Base-by-base conservation (phyloP, 2,888 invertebrate species). In the Ligdia adustata region DNA sequence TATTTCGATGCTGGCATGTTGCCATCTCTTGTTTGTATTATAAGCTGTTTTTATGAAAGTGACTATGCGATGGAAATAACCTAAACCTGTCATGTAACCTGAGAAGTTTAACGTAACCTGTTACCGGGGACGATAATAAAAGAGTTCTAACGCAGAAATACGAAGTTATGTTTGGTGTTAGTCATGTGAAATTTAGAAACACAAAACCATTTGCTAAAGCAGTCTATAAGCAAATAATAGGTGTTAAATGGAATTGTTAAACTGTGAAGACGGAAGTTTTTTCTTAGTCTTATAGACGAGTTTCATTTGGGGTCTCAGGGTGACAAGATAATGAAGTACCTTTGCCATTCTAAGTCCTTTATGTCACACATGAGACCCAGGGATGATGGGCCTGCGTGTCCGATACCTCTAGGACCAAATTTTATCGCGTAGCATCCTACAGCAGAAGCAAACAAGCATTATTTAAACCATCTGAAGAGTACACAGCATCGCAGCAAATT, bases 381-480 rank as follows among this genome's bases (percentile, higher is more conserved):
- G 84, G 94, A 94, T 70, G 93, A 93, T 82, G 97, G 96, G 80
- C 97, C 96, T 72, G 97, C 96, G 90, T 96, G 97, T 79, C 97
- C 98, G 91, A 97, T 94, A 81, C 97, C 97, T 91, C 97, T 95
- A 71, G 97, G 97, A 71, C 98, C 98, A 92, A 95, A 98, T 92
- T 95, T 96, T 91, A 97, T 96, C 82, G 97, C 97, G 93, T 98
- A 98, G 93, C 98, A 98, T 91, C 96, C 96, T 96, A 87, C 78
- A 84, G 85, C 84, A 83, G 79, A 86, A 85, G 85, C 84, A 86
- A 79, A 81, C 63, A 79, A 84, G 82, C 82, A 71, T 80, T 79
- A 83, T 66, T 76, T 72, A 56, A 61, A 60, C 46, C 70, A 75
- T 73, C 82, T 76, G 72, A 69, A 61, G 80, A 82, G 78, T 64